Evolutionary conservation across 2,888 invertebrate genomes (phyloP).

Genomic region (Ennomos fuscantarius): DNA sequence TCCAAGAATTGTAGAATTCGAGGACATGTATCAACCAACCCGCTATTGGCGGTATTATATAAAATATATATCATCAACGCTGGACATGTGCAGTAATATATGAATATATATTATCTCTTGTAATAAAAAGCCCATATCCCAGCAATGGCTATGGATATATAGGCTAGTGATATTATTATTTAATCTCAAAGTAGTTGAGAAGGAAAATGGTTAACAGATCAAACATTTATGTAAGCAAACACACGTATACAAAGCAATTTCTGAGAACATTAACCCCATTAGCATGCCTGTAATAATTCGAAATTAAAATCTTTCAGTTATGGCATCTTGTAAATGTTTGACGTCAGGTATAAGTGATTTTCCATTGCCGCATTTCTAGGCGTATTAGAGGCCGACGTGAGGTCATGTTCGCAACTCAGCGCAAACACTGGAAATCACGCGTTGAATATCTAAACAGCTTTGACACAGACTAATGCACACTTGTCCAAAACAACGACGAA

Average conservation of each 20-base stretch:
- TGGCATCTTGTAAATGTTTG: constrained; percentile 51
- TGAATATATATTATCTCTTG: too few species aligned
- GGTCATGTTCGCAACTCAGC: constrained; percentile 51
- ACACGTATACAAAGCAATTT: constrained; percentile 37
- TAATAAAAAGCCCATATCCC: too few species aligned
- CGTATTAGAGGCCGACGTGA: constrained; percentile 58
- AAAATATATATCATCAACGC: too few species aligned
- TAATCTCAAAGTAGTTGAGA: neutral
- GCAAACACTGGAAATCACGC: constrained; percentile 57
- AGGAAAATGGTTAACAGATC: neutral
- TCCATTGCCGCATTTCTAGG: constrained; percentile 53
- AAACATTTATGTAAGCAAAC: constrained; percentile 12
- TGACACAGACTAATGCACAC: constrained; percentile 41
- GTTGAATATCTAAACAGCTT: constrained; percentile 24
- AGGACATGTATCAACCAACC: too few species aligned
- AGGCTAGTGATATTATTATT: too few species aligned
- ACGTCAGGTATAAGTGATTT: constrained; percentile 52
- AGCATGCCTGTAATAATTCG: constrained; percentile 44
- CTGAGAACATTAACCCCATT: constrained; percentile 46
- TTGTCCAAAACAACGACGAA: constrained; percentile 2
- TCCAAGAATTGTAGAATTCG: too few species aligned
- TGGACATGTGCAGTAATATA: too few species aligned
- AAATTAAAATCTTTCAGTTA: constrained; percentile 50
- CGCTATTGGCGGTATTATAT: too few species aligned
- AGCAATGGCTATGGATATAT: too few species aligned